Conservation (phyloP, 2,888 invertebrate species). For the Mesorhabditis spiculigera region DNA sequence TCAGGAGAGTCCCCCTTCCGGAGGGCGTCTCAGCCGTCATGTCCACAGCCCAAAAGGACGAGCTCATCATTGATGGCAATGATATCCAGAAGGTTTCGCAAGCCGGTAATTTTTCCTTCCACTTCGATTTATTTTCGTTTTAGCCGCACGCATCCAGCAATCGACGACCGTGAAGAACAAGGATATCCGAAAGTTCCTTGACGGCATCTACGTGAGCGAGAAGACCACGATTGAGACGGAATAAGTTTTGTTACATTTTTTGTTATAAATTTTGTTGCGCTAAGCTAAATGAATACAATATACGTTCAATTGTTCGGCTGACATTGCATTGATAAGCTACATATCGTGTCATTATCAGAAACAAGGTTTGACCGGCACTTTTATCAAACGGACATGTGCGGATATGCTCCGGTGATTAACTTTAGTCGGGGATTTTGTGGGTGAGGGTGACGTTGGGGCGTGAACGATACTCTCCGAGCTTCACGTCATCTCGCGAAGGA, state of each 20-base stretch:
- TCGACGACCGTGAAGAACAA: slow-evolving; percentile 98
- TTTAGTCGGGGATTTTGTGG: too few species aligned
- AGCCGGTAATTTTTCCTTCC: slow-evolving; percentile 69
- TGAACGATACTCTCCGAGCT: too few species aligned
- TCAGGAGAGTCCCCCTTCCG: slow-evolving; percentile 89
- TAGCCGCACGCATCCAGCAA: slow-evolving; percentile 96
- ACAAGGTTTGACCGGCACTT: too few species aligned
- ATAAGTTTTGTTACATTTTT: slow-evolving; percentile 10
- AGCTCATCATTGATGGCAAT: slow-evolving; percentile 92
- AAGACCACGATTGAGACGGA: slow-evolving; percentile 69
- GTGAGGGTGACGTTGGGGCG: too few species aligned
- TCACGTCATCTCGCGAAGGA: too few species aligned
- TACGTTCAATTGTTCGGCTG: too few species aligned
- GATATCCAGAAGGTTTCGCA: slow-evolving; percentile 93
- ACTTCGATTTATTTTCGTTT: slow-evolving; percentile 36
- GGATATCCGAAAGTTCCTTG: slow-evolving; percentile 99
- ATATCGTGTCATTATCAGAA: too few species aligned
- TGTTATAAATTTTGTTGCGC: slow-evolving; percentile 14
- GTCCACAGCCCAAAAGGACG: slow-evolving; percentile 92
- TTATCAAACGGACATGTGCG: too few species aligned
- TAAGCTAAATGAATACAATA: not conserved
- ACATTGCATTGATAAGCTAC: too few species aligned
- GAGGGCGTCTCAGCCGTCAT: slow-evolving; percentile 87
- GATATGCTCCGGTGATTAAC: too few species aligned
- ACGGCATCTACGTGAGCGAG: slow-evolving; percentile 97